Evolutionary conservation across 2,888 invertebrate genomes (phyloP), one percentile per base, ranked within the genome.

Genomic region (Dolichopus griseipennis): DNA sequence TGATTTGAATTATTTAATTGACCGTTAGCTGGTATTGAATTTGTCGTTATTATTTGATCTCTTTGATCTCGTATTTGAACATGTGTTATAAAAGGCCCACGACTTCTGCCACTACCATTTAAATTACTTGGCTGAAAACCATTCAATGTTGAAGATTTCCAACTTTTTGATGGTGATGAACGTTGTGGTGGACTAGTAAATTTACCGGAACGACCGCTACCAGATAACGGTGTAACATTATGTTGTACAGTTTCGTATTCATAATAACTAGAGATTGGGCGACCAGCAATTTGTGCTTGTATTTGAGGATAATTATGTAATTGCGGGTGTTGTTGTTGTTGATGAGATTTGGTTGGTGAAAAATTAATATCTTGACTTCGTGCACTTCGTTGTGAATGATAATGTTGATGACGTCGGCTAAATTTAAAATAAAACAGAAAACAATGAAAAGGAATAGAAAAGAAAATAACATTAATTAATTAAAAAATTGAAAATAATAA

Each of bases 181-280:
- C 69, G 72, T 68, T 64, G 64, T 67, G 69, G 68, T 66, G 69
- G 68, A 74, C 72, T 70, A 73, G 76, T 69, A 75, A 75, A 68
- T 71, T 72, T 73, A 9, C 80, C 75, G 73, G 74, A 77, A 79
- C 80, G 77, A 80, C 78, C 71, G 70, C 72, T 71, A 69, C 75
- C 78, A 78, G 77, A 79, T 81, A 76, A 70, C 74, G 72, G 75
- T 79, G 83, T 83, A 76, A 83, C 84, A 72, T 85, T 85, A 33
- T 88, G 85, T 73, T 90, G 90, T 43, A 90, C 88, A 73, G 87
- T 90, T 79, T 92, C 92, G 80, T 92, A 92, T 80, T 93, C 92
- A 80, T 91, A 92, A 81, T 89, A 92, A 81, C 91, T 92, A 70
- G 92, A 92, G 71, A 89, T 87, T 7, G 92, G 92, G 21, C 92